These are phyloP conservation scores for Myotis davidii DNA, from an alignment of 2,113 vertebrate genomes.

Conservation along the genomic window DNA sequence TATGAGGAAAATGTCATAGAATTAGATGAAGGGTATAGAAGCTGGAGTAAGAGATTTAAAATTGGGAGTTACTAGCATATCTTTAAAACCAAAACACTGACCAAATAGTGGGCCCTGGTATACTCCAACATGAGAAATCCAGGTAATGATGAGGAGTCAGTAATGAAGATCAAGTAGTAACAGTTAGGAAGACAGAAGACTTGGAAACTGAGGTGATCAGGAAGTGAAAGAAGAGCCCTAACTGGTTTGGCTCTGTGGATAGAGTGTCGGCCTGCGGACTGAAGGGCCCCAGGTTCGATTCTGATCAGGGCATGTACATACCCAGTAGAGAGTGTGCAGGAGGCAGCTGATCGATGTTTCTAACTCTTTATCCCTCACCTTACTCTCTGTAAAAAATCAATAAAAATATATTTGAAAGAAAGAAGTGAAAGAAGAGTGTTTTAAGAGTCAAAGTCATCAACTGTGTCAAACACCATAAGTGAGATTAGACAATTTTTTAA, in stretches of 20 bases:
- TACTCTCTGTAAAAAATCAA: too few species aligned
- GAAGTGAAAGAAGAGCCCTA: not conserved
- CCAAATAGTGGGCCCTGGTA: not conserved
- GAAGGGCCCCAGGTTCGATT: too few species aligned
- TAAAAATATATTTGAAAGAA: too few species aligned
- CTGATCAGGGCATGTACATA: too few species aligned
- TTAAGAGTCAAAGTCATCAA: not conserved
- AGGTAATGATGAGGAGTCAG: not conserved
- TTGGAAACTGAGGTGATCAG: not conserved
- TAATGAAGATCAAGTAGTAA: not conserved
- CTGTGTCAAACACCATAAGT: not conserved
- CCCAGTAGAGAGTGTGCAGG: too few species aligned
- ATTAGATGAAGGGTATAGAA: not conserved
- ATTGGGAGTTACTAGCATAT: not conserved
- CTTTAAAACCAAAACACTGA: not conserved
- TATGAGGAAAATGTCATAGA: not conserved
- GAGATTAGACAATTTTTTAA: not conserved
- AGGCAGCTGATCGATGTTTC: too few species aligned
- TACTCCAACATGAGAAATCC: not conserved
- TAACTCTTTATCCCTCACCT: too few species aligned
- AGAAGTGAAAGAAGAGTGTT: not conserved
- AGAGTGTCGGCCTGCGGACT: too few species aligned
- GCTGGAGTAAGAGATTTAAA: not conserved
- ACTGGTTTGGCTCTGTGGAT: too few species aligned
- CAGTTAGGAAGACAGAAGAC: not conserved